Evolutionary conservation across 2,888 invertebrate species (phyloP).

Genomic region (Plagodis pulveraria): DNA sequence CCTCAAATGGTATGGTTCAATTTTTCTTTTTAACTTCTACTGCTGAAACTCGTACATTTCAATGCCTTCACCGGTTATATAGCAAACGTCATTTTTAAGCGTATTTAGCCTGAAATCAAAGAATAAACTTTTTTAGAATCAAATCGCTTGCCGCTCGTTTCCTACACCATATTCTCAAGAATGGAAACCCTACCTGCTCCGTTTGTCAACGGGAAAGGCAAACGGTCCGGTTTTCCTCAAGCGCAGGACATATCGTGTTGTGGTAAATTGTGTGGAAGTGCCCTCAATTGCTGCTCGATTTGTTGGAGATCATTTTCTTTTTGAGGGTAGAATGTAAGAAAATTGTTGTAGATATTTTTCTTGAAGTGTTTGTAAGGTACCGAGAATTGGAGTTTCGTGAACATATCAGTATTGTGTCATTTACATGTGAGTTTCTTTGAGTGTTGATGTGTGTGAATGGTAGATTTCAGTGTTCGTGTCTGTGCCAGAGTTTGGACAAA

Average conservation of each 20-base stretch:
- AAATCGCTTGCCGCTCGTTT: conserved; percentile 7
- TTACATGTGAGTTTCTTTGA: too few relatives aligned
- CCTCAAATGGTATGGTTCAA: too few relatives aligned
- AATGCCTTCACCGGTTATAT: too few relatives aligned
- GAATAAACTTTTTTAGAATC: not conserved
- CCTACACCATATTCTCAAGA: conserved; percentile 38
- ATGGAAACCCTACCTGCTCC: conserved; percentile 59
- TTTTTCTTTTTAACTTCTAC: too few relatives aligned
- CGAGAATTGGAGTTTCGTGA: too few relatives aligned
- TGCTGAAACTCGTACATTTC: too few relatives aligned
- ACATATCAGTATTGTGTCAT: too few relatives aligned
- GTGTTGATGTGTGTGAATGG: too few relatives aligned
- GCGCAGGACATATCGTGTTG: conserved; percentile 52
- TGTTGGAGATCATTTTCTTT: conserved; percentile 25
- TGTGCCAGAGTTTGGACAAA: too few relatives aligned
- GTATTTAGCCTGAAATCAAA: not conserved
- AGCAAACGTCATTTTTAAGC: not conserved
- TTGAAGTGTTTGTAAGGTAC: too few relatives aligned
- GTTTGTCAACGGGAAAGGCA: conserved; percentile 47
- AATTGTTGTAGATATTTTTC: not conserved
- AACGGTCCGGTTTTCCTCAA: conserved; percentile 53
- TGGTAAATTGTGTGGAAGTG: conserved; percentile 66
- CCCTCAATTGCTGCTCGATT: conserved; percentile 44
- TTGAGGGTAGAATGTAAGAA: conserved; percentile 11
- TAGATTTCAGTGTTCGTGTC: too few relatives aligned